Base-by-base conservation (phyloP, 2,888 invertebrate species). In the Dorcus parallelipipedus region DNA sequence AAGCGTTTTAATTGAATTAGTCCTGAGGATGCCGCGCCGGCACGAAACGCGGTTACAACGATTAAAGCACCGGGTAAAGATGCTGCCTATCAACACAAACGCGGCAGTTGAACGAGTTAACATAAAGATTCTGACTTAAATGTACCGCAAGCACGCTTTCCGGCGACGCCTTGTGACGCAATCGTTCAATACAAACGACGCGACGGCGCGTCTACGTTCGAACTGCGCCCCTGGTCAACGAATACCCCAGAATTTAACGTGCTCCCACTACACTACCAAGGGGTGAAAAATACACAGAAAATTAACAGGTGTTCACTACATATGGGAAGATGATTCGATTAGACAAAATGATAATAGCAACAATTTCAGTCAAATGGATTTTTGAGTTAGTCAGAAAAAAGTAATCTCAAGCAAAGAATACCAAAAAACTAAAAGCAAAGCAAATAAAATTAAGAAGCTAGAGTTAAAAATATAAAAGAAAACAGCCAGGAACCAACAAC, bases 101-200 rank as follows among this genome's bases (percentile, higher is more conserved):
- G 20, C 57, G 38, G 38, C 58, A 40, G 45, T 49, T 38, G 47
- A 41, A 45, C 41, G 40, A 51, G 48, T 47, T 54, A 61, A 54
- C 56, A 45, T 49, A 58, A 58, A 53, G 58, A 58, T 52, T 53
- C 52, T 49, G 53, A 58, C 49, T 52, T 52, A 53, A 58, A 53
- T 55, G 52, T 42, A 17, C 20, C 50, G 51, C 17, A 38, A 47
- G 17, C 63, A 63, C 68, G 72, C 70, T 71, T 67, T 69, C 65
- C 67, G 76, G 69, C 78, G 76, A 76, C 78, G 78, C 78, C 77
- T 77, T 73, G 73, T 73, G 74, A 77, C 78, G 77, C 77, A 72
- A 74, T 63, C 76, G 77, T 69, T 78, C 78, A 78, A 78, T 78
- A 78, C 72, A 58, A 55, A 67, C 73, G 78, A 70, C 78, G 78